Conservation (phyloP, 2,888 invertebrate genomes). For the Chaetogeoica ovagalla region DNA sequence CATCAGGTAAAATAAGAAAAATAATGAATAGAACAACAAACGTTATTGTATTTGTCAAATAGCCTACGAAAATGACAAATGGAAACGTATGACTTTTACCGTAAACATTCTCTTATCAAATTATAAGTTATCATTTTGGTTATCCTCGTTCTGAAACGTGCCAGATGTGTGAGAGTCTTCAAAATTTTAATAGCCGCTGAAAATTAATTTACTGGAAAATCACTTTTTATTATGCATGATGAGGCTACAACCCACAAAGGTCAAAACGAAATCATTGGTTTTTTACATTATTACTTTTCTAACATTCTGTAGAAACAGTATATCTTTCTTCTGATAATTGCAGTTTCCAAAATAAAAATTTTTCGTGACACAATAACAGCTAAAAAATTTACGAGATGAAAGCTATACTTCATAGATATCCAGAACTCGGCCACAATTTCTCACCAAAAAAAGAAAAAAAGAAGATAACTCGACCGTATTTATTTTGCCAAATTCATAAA, state of each 20-base stretch:
- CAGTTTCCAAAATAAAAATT: slow-evolving; percentile 25
- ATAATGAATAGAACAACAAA: no score
- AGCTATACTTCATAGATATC: slow-evolving; percentile 18
- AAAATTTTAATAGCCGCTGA: neutral
- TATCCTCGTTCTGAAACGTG: slow-evolving; percentile 29
- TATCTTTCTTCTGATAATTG: slow-evolving; percentile 21
- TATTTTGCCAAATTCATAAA: no score
- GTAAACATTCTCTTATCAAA: slow-evolving; percentile 13
- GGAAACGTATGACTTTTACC: neutral
- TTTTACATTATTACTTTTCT: slow-evolving; percentile 50
- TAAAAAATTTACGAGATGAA: neutral
- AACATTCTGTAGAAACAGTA: neutral
- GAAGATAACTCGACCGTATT: slow-evolving; percentile 4
- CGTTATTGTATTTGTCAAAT: no score
- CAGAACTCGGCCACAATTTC: slow-evolving; percentile 28
- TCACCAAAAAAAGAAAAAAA: slow-evolving; percentile 1
- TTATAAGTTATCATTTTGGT: slow-evolving; percentile 33
- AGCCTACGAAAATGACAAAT: slow-evolving; percentile 43
- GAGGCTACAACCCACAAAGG: slow-evolving; percentile 54
- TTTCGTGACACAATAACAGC: neutral
- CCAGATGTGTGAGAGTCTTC: slow-evolving; percentile 10
- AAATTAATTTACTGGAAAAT: slow-evolving; percentile 52
- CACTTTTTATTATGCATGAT: slow-evolving; percentile 54
- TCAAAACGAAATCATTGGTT: slow-evolving; percentile 53
- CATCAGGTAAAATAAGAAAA: no score